Evolutionary conservation across 2,888 invertebrate genomes (phyloP), one percentile per base, ranked within the genome.

Genomic region (Melanostoma scalare): DNA sequence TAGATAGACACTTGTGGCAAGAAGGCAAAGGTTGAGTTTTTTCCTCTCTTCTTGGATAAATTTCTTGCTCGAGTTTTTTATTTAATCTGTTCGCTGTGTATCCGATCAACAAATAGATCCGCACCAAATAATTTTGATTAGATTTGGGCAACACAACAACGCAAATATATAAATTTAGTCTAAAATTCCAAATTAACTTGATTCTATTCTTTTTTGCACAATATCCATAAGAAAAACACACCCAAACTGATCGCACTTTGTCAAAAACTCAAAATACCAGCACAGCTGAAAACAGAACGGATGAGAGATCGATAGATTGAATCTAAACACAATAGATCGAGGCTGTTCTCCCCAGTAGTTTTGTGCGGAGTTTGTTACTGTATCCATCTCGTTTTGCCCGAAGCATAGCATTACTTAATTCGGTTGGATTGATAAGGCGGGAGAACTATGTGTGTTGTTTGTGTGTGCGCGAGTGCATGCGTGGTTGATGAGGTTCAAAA

Each of bases 221-320:
- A 20, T 20, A 20, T 69, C 48, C 42, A 76, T 68, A 38, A 46
- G 35, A 61, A 79, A 75, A 85, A 79, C 79, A 85, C 85, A 85
- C 85, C 85, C 85, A 80, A 85, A 68, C 85, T 85, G 80, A 80
- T 72, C 68, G 80, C 75, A 68, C 72, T 72, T 80, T 52, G 71
- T 58, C 58, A 61, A 20, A 20, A 20, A 20, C 20, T 20, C 20
- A 20, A 42, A 76, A 80, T 9, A 85, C 85, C 68, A 80, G 56
- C 71, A 31, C 78, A 74, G 30, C 9, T 38, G 42, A 44, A 58
- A 50, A 58, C 31, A 48, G 50, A 60, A 53, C 6, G 9, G 9
- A 31, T 9, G 61, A 36, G 69, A 76, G 67, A 76, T 72, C 53
- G 48, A 20, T n/a, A 33, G 44, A 60, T 10, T 38, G 68, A 61